phyloP scores from a whole-genome alignment of 2,113 vertebrate species.

The Acinonyx jubatus region DNA sequence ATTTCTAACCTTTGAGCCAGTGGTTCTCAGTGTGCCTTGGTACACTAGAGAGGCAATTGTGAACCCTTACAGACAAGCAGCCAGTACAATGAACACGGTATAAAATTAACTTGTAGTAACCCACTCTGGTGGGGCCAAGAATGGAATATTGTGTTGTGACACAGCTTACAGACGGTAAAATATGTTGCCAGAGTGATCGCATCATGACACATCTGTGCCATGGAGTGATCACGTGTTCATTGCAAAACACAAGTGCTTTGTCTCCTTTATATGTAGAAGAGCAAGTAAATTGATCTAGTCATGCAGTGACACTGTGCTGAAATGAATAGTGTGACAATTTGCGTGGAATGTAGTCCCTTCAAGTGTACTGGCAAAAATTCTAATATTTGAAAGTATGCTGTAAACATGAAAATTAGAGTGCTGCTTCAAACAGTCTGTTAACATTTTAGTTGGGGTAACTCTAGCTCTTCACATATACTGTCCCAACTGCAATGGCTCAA shows the following conservation, averaged over 20 bases:
- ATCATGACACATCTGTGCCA: background rate
- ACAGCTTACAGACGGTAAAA: background rate
- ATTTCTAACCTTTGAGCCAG: background rate
- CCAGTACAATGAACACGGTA: background rate
- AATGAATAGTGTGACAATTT: background rate
- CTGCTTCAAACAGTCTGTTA: slow-evolving; percentile 9
- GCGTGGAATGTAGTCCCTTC: background rate
- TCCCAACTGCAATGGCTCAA: background rate
- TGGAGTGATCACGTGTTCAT: background rate
- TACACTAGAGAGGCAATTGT: background rate
- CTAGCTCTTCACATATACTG: background rate
- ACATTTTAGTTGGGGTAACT: background rate
- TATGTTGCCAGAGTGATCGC: background rate
- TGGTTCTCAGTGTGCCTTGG: background rate
- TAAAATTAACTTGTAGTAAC: background rate
- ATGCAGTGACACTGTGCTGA: background rate
- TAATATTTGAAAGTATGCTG: background rate
- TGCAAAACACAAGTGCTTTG: background rate
- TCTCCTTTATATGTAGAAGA: background rate
- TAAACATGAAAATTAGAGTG: background rate
- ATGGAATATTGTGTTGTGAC: background rate
- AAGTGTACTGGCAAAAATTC: background rate
- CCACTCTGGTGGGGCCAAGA: background rate
- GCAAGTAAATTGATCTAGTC: background rate
- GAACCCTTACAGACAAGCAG: background rate